phyloP scores from a whole-genome alignment of 1,140 invertebrate genomes.

The Eupristina koningsbergeri region DNA sequence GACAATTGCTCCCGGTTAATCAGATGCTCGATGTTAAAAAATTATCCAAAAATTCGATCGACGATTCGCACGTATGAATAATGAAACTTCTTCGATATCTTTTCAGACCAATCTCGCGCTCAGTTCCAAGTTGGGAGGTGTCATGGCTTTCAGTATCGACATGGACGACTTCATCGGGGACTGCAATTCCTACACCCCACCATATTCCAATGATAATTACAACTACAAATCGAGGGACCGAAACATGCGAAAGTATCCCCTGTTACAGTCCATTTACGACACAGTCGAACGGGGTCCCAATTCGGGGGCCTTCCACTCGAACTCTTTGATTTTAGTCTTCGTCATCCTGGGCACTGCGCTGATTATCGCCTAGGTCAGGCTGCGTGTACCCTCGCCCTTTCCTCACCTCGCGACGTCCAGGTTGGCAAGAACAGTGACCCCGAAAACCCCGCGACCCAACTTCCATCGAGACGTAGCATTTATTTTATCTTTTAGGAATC shows the following conservation, averaged over 20 bases:
- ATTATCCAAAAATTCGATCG: no score
- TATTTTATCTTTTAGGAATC: not conserved
- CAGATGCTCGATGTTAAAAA: no score
- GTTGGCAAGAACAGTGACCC: not conserved
- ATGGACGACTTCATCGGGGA: constrained; percentile 45
- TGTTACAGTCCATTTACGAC: constrained; percentile 38
- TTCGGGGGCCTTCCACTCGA: constrained; percentile 7
- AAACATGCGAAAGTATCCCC: not conserved
- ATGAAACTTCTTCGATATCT: not conserved
- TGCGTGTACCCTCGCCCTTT: not conserved
- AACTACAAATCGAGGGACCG: not conserved
- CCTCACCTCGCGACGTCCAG: not conserved
- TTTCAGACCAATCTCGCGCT: constrained; percentile 8
- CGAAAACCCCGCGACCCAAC: no score
- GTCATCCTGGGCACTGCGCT: not conserved
- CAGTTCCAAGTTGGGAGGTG: constrained; percentile 14
- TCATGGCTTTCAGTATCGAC: constrained; percentile 48
- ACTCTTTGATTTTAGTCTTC: not conserved
- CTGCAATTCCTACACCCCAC: not conserved
- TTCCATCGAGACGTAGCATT: not conserved
- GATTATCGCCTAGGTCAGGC: not conserved
- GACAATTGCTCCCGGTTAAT: no score
- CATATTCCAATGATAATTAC: not conserved
- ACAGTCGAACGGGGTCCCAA: constrained; percentile 28
- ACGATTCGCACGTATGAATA: no score